Base-by-base conservation (phyloP, 2,113 vertebrate genomes). In the Tenebrosternarchus preto region DNA sequence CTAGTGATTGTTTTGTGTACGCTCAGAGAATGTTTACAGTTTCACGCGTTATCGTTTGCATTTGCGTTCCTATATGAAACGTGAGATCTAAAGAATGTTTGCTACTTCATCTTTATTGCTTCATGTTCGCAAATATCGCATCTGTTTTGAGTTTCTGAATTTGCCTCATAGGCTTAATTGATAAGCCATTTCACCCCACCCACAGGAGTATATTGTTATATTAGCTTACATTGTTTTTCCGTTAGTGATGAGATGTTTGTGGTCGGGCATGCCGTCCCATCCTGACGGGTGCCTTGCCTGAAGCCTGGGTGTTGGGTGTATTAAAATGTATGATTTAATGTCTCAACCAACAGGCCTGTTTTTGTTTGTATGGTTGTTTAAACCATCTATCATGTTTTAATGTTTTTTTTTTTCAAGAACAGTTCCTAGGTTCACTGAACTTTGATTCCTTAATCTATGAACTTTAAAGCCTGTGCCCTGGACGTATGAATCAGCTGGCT, bases 241-340 rank as follows among this genome's bases (percentile, higher is more conserved):
- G 33, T 55, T 59, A 53, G 17, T 56, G 50, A 43, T 80, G 78
- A 46, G 78, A 80, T 80, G 59, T 72, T 55, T 63, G 78, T 72
- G 78, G 39, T 73, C 31, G 22, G 5, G 17, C 17, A 33, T 36
- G 57, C 59, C 27, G 64, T 29, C 27, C 22, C n/a, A 57, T 57
- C 29, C 56, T 68, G 27, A 11, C n/a, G 15, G 39, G 16, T n/a
- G 3, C 15, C 17, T 72, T 22, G 81, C 69, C 69, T 72, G 57
- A 70, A 69, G 69, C 68, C 60, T 73, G 11, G 36, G 29, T 25
- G 36, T 50, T 66, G 19, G 12, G 25, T 36, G 76, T 31, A 31
- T 31, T 63, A 60, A 59, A 69, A 70, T 69, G 25, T 57, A 43
- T 77, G 43, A 43, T 67, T 77, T 29, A 77, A 53, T 53, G 19